Evolutionary conservation across 35 echinoderm and acorn worm species (phyloP), one percentile per base, ranked within the genome.

Genomic region (Lytechinus variegatus): DNA sequence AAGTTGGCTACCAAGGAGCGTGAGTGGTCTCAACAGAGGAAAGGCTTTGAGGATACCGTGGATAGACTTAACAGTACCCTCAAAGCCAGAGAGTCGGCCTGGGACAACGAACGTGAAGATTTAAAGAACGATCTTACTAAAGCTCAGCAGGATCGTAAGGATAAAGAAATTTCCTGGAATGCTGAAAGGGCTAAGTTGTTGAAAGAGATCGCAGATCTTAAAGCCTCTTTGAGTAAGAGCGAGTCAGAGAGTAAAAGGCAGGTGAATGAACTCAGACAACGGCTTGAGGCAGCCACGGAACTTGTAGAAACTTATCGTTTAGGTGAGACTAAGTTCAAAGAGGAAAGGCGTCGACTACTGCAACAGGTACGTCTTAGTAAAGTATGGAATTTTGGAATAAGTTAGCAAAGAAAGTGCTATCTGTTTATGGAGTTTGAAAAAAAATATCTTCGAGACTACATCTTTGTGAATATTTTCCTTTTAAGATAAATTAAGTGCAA

Each of bases 281-380:
- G 97, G 90, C 52, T 99, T n/a, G 98, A 99, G 90, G 98, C 98
- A 19, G 97, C 97, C 1, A 97, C 96, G 11, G 98, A 99, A 91
- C 91, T 99, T 53, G 96, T 97, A 11, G 97, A 97, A 94, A 96
- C 97, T 29, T 97, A 96, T 54, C 97, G 96, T 93, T 94, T 95
- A 44, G 96, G 96, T 8, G 98, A 99, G 58, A 93, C 94, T 10
- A 96, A 96, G n/a, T 99, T 98, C 27, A 99, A 98, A 93, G 97
- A 99, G 53, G 98, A 99, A 88, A 94, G 97, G 56, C 96, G 95
- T 58, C 92, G 95, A 14, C 95, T 99, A 12, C 55, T 98, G 10
- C 95, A 99, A 91, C 97, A 99, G 96, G 98, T 99, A 66, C 86
- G 95, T 79, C 8, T 89, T 92, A 93, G 57, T 57, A 10, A 16